These are phyloP conservation scores for Coelopa frigida DNA, from an alignment of 1,140 invertebrate species.

Conservation along the genomic window DNA sequence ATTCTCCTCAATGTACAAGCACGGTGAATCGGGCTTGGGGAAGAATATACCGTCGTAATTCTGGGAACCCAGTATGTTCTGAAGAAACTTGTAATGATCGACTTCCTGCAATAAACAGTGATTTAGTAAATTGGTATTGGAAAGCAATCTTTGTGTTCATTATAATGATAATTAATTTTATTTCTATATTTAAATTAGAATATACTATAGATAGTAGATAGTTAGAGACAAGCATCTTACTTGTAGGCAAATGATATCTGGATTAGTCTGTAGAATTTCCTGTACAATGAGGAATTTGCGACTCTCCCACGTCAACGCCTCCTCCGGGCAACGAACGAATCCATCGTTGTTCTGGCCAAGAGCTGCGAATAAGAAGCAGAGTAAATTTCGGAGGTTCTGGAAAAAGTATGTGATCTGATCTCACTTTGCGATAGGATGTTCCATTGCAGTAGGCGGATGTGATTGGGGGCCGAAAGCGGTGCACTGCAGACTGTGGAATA, in stretches of 20 bases:
- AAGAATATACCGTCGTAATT: constrained; percentile 67
- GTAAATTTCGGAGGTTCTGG: neutral
- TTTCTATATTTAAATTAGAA: too few species aligned
- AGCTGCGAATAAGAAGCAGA: constrained; percentile 48
- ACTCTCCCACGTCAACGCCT: constrained; percentile 62
- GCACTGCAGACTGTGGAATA: constrained; percentile 42
- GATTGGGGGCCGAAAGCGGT: constrained; percentile 32
- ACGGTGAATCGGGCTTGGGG: constrained; percentile 74
- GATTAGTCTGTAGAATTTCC: constrained; percentile 61
- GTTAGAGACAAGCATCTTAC: too few species aligned
- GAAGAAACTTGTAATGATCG: constrained; percentile 67
- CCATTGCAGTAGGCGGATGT: constrained; percentile 64
- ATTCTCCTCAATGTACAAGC: constrained; percentile 63
- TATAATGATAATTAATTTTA: too few species aligned
- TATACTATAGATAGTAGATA: too few species aligned
- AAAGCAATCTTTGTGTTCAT: too few species aligned
- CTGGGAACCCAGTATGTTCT: constrained; percentile 53
- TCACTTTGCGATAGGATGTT: constrained; percentile 70
- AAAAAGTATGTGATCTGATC: neutral
- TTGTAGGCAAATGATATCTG: constrained; percentile 70
- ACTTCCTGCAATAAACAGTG: constrained; percentile 55
- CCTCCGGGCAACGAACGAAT: constrained; percentile 63
- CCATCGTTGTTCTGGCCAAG: constrained; percentile 65
- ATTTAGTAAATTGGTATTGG: constrained; percentile 2
- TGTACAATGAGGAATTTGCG: constrained; percentile 62